These are phyloP conservation scores for Mylabris phalerata DNA, from an alignment of 1,140 invertebrate species.

Conservation along the genomic window DNA sequence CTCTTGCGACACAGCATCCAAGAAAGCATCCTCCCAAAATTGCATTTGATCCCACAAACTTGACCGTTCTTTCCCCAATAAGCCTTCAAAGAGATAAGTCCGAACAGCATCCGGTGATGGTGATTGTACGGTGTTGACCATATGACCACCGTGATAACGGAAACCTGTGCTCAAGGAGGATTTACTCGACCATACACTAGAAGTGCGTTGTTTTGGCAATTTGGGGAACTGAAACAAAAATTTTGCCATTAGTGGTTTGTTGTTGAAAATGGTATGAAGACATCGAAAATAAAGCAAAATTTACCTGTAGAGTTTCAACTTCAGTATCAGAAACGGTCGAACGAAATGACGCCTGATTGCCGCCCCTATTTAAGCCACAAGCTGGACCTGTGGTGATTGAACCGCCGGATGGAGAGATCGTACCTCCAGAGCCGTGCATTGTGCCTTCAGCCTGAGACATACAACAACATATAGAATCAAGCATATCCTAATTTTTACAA, in stretches of 20 bases:
- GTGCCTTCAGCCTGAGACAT: conserved; percentile 49
- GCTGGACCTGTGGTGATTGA: conserved; percentile 77
- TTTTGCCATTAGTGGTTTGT: neutral
- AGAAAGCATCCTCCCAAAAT: conserved; percentile 99
- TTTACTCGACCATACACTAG: conserved; percentile 88
- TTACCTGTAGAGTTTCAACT: conserved; percentile 81
- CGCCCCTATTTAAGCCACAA: conserved; percentile 49
- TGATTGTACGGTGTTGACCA: conserved; percentile 73
- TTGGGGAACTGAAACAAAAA: conserved; percentile 50
- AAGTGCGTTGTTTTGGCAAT: conserved; percentile 67
- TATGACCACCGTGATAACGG: conserved; percentile 79
- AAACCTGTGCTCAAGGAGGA: conserved; percentile 83
- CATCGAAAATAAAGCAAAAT: conserved; percentile 29
- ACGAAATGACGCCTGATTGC: conserved; percentile 60
- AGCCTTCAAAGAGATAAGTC: conserved; percentile 88
- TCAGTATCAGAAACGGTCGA: conserved; percentile 92
- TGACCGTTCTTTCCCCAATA: conserved; percentile 60
- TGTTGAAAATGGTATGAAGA: neutral
- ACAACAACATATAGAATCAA: conserved; percentile 31
- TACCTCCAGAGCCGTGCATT: conserved; percentile 52
- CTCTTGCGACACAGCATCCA: conserved; percentile 98
- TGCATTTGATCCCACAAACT: conserved; percentile 99
- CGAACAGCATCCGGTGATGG: conserved; percentile 79
- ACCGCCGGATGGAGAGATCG: conserved; percentile 55
- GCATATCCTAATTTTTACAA: conserved; percentile 24